Evolutionary conservation across 2,797 vertebrate species (phyloP), one percentile per base, ranked within the genome.

Genomic region (Aphelocoma californica): DNA sequence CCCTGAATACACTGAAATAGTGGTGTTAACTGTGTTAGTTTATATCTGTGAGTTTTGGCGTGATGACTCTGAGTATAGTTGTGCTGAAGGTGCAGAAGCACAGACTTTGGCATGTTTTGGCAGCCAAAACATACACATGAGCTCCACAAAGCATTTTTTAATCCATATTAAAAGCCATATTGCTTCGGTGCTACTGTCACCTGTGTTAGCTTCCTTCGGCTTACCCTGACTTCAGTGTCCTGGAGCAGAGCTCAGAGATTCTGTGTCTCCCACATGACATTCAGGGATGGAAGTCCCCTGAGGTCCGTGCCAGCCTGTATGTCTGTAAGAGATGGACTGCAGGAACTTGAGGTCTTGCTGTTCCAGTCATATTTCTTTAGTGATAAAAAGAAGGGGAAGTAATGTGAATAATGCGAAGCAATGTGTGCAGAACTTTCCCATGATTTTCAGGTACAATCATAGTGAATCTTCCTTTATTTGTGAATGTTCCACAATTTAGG

Each of bases 341-440:
- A 53, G 34, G 26, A 71, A 19, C 36, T 64, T 20, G 4, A 88
- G 28, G 13, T 51, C 36, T 83, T 87, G 18, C 31, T 57, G 11
- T 62, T 60, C 29, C 12, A 40, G 23, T 8, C 2, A 1, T 38
- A 29, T n/a, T 62, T 54, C 34, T 90, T 50, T 32, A 61, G 26
- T 17, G 44, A 14, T 70, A 32, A 77, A 79, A 57, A n/a, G 24
- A 7, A 21, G 2, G 10, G 11, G 24, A 53, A 36, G 26, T 31
- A 24, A 44, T 31, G 44, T 82, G 51, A 71, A 10, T 97, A 98
- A 17, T 98, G 98, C 40, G 90, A 89, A 66, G 86, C 84, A 7
- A 67, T 98, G 86, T 98, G 98, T 91, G 96, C 88, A 32, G 98
- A 99, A 83, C 98, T 98, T 28, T 94, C 83, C 25, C 81, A 78